phyloP scores from a whole-genome alignment of 2,113 vertebrate species.

The Chroicocephalus ridibundus region DNA sequence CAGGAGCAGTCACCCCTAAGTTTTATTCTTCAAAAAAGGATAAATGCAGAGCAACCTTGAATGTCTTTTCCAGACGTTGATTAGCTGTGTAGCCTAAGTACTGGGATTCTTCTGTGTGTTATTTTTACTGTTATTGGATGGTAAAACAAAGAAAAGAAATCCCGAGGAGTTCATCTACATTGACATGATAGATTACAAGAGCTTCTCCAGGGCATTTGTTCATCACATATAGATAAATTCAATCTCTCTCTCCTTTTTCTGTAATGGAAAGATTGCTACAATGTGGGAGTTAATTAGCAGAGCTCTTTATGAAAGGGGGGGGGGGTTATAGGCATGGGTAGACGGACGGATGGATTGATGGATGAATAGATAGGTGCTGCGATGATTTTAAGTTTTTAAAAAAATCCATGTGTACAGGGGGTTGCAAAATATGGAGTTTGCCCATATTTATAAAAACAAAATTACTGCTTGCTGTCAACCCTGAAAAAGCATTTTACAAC shows the following conservation, averaged over 20 bases:
- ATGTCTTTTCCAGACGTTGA: conserved; percentile 33
- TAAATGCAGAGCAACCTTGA: conserved; percentile 34
- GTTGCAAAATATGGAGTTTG: neutral
- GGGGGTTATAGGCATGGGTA: neutral
- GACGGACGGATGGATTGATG: neutral
- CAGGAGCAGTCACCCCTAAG: conserved; percentile 8
- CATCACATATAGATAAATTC: conserved; percentile 66
- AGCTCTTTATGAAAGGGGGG: conserved; percentile 54
- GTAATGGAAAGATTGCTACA: conserved; percentile 30
- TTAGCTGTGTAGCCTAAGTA: conserved; percentile 16
- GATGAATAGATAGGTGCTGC: neutral
- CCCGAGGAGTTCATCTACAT: conserved; percentile 52
- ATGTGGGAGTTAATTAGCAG: conserved; percentile 66
- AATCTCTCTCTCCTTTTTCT: conserved; percentile 38
- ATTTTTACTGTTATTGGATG: conserved; percentile 46
- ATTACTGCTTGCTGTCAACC: neutral
- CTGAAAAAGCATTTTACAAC: neutral
- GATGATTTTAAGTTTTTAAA: neutral
- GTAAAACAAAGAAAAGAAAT: conserved; percentile 63
- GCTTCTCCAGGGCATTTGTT: conserved; percentile 65
- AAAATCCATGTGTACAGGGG: neutral
- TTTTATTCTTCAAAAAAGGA: conserved; percentile 24
- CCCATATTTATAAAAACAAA: neutral
- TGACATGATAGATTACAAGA: conserved; percentile 51
- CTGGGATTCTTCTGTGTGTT: conserved; percentile 6